Evolutionary conservation across 35 echinoderm and acorn worm genomes (phyloP), one percentile per base, ranked within the genome.

Genomic region (Diadema setosum): DNA sequence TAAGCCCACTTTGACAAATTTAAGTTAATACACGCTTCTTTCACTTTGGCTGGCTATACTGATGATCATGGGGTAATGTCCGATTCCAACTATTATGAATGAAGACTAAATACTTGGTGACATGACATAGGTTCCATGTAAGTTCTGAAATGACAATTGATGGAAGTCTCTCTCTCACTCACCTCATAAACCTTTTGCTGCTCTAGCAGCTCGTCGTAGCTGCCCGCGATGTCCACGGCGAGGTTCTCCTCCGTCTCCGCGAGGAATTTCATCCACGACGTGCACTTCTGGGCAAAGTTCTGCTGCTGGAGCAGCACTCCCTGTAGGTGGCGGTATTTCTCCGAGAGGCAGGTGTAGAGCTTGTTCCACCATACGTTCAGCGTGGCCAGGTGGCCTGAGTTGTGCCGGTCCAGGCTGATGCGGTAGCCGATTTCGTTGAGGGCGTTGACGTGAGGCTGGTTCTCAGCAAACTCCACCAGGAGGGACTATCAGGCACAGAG

Each of bases 181-280:
- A 99, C 96, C 84, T 94, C 96, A 90, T 99, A 99, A 5, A 99
- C 83, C 82, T 99, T 99, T 80, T 99, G 96, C 69, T 99, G 96
- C 57, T 93, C 93, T 17, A 92, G 78, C 37, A 99, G 78, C 25
- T 90, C 92, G 33, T 91, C 90, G 63, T 92, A 99, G 58, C 93
- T 99, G 4, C 96, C 96, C 24, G 96, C 92, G 46, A 99, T 99
- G 34, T 94, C 96, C 17, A 99, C 96, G 14, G 93, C 92, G 31
- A 95, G 75, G 46, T 92, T 92, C 17, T 64, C 67, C 75, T 99
- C 96, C 40, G 93, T 93, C 70, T 95, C 89, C 48, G 89, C 85
- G 20, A 99, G 81, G 88, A 95, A 99, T 8, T 61, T 85, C 85
- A 90, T 99, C 96, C 96, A 99, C 0, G 96, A 81, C 31, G 69